Percentiles rank a stretch among this genome's conserved stretches.
Evolutionary conservation across 2,113 vertebrate genomes (phyloP).

Genomic region (Brienomyrus longianalis): DNA sequence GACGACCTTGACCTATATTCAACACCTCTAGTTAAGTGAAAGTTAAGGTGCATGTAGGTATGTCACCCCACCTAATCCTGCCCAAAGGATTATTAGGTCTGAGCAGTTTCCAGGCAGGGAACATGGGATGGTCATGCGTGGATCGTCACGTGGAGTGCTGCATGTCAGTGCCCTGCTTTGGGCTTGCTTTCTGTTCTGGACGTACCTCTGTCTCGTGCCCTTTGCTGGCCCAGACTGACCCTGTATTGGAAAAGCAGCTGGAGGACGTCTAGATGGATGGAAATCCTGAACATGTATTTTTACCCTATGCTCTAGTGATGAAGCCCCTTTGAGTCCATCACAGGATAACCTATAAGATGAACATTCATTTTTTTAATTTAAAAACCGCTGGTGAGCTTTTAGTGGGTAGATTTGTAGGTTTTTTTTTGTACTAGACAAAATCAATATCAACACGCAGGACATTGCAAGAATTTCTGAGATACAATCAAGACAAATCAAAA

Average conservation of each 20-base stretch:
- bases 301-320: background rate
- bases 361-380: background rate
- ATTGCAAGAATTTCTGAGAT: background rate
- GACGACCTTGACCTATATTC: background rate
- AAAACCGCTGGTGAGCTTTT: background rate
- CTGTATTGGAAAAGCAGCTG: background rate
- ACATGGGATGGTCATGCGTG: background rate
- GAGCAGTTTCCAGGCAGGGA: background rate
- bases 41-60: background rate
- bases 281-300: background rate
- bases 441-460: background rate
- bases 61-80: background rate
- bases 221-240: background rate
- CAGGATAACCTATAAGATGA: background rate
- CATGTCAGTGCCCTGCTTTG: background rate
- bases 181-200: too few species aligned
- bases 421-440: background rate
- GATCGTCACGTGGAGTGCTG: background rate
- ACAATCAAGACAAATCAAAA: constrained; percentile 6
- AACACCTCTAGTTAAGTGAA: background rate
- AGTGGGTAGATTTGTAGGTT: background rate
- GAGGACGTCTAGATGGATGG: background rate
- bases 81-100: background rate
- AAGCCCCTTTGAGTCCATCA: background rate
- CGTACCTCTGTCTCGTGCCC: background rate